These are phyloP conservation scores for Euspilapteryx auroguttella DNA, from an alignment of 2,888 invertebrate species.

Conservation along the genomic window DNA sequence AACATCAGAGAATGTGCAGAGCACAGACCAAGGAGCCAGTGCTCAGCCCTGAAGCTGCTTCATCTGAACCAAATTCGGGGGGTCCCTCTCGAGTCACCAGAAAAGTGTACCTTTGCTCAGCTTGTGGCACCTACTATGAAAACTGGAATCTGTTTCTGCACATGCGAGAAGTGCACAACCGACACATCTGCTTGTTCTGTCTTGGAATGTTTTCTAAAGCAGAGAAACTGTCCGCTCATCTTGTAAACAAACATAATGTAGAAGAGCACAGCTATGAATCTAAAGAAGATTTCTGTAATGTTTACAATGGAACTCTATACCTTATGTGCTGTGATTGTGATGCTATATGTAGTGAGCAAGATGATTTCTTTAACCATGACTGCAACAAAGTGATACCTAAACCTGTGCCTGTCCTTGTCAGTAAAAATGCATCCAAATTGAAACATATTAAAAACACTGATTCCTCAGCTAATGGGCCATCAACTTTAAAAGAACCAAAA, in stretches of 20 bases:
- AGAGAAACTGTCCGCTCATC: conserved; percentile 76
- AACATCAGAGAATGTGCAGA: conserved; percentile 68
- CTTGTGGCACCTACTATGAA: conserved; percentile 82
- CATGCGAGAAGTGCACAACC: conserved; percentile 79
- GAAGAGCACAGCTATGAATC: conserved; percentile 69
- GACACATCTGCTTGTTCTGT: conserved; percentile 82
- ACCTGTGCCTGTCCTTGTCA: conserved; percentile 51
- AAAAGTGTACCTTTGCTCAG: conserved; percentile 79
- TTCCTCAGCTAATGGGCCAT: conserved; percentile 25
- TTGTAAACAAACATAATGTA: conserved; percentile 77
- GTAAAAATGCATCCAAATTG: conserved; percentile 31
- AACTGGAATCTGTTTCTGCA: conserved; percentile 86
- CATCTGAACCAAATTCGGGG: conserved; percentile 25
- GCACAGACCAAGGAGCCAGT: conserved; percentile 42
- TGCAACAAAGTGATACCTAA: conserved; percentile 60
- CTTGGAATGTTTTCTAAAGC: conserved; percentile 81
- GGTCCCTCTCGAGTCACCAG: conserved; percentile 67
- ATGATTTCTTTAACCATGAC: conserved; percentile 75
- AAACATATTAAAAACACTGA: conserved; percentile 15
- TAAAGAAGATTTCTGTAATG: conserved; percentile 68
- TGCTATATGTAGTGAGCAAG: conserved; percentile 74
- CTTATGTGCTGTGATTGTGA: conserved; percentile 82
- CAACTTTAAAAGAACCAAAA: conserved; percentile 22
- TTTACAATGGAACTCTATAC: conserved; percentile 70
- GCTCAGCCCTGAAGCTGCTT: conserved; percentile 35